Percentiles rank a stretch among this genome's conserved stretches.
Conservation (phyloP, 2,888 invertebrate genomes). For the Cephus runcator region DNA sequence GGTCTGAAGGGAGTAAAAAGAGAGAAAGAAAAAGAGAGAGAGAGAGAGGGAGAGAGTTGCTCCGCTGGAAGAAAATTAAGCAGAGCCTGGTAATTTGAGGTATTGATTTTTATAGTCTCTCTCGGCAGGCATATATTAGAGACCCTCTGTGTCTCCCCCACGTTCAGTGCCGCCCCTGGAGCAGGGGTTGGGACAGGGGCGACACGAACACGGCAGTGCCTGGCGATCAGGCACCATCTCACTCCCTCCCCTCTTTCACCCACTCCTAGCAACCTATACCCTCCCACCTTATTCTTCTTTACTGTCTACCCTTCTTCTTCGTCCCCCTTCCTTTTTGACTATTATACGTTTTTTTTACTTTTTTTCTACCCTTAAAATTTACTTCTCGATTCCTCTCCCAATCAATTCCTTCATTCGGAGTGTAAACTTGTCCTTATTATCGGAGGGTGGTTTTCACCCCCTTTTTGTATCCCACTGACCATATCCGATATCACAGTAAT, state of each 20-base stretch:
- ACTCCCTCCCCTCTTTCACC: constrained; percentile 19
- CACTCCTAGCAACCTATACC: constrained; percentile 6
- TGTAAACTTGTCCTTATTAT: neutral
- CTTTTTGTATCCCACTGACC: neutral
- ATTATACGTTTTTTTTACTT: constrained; percentile 24
- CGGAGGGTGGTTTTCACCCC: neutral
- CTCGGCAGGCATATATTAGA: constrained; percentile 64
- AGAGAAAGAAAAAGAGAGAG: constrained; percentile 19
- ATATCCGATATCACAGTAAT: neutral
- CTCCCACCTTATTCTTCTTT: constrained; percentile 8
- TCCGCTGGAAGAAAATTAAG: constrained; percentile 64
- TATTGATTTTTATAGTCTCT: constrained; percentile 66
- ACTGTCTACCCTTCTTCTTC: constrained; percentile 14
- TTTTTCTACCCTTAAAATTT: constrained; percentile 7
- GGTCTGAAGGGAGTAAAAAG: constrained; percentile 10
- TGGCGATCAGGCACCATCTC: constrained; percentile 53
- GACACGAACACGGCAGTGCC: constrained; percentile 59
- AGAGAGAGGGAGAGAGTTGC: constrained; percentile 28
- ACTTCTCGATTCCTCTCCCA: neutral
- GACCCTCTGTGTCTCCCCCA: constrained; percentile 49
- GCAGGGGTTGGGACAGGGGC: constrained; percentile 40
- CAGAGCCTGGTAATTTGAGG: constrained; percentile 66
- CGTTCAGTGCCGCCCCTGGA: constrained; percentile 41
- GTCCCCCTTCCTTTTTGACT: constrained; percentile 31
- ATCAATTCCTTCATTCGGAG: neutral